phyloP scores from a whole-genome alignment of 2,797 vertebrate species.

The Labroides dimidiatus region DNA sequence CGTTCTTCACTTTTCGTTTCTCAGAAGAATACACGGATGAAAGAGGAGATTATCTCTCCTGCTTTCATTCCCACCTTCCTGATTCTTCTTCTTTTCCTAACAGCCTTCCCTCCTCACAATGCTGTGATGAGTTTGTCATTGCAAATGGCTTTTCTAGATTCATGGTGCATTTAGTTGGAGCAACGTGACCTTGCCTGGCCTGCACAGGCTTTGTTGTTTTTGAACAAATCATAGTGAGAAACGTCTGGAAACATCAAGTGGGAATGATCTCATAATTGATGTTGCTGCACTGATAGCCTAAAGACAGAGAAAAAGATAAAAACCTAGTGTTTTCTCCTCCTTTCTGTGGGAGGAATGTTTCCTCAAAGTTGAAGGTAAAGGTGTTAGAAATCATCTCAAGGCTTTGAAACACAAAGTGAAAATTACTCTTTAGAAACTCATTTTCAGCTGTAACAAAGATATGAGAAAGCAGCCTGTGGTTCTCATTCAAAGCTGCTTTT shows the following conservation, averaged over 20 bases:
- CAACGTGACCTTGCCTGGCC: slow-evolving; percentile 20
- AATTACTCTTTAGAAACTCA: not conserved
- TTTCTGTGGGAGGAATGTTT: not conserved
- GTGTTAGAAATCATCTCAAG: slow-evolving; percentile 10
- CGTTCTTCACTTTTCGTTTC: not conserved
- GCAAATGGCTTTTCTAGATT: slow-evolving; percentile 37
- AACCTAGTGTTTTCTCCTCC: not conserved
- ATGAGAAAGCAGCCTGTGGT: not conserved
- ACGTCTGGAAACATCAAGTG: slow-evolving; percentile 9
- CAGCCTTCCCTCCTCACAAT: not conserved
- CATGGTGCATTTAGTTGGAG: slow-evolving; percentile 28
- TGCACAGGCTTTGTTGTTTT: slow-evolving; percentile 20
- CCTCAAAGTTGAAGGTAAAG: slow-evolving; percentile 11
- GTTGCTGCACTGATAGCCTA: not conserved
- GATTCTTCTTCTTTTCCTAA: slow-evolving; percentile 9
- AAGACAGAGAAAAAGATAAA: not conserved
- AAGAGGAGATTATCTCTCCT: slow-evolving; percentile 24
- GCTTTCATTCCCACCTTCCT: slow-evolving; percentile 4
- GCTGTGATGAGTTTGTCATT: slow-evolving; percentile 18
- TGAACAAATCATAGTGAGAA: slow-evolving; percentile 29
- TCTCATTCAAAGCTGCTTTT: not conserved
- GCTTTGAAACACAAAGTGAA: slow-evolving; percentile 4
- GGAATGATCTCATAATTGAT: slow-evolving; percentile 6
- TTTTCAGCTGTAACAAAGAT: not conserved
- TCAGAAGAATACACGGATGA: slow-evolving; percentile 3